These are phyloP conservation scores for Drosophila subquinaria DNA, from an alignment of 2,888 invertebrate species.

Conservation along the genomic window DNA sequence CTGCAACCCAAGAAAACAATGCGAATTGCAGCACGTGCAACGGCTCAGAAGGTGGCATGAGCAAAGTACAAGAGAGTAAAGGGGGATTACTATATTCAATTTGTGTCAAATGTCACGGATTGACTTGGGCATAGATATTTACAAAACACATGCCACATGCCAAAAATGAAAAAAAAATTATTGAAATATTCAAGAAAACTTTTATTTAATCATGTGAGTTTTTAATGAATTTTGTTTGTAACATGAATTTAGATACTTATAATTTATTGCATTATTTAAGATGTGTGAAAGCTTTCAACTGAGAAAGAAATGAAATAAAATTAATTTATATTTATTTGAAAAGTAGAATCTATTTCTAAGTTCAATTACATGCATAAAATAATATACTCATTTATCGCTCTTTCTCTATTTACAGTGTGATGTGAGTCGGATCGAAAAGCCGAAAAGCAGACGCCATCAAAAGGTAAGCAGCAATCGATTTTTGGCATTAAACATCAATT, in stretches of 20 bases:
- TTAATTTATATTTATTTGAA: neutral
- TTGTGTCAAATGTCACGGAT: conserved; percentile 7
- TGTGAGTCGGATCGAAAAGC: conserved; percentile 64
- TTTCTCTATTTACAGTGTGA: conserved; percentile 48
- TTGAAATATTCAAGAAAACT: neutral
- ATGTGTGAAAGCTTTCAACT: too few relatives aligned
- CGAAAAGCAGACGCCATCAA: conserved; percentile 43
- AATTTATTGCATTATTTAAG: too few relatives aligned
- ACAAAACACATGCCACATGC: neutral
- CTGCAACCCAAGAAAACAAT: conserved; percentile 3
- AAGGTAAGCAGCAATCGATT: conserved; percentile 67
- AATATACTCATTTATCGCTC: conserved; percentile 43
- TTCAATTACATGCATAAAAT: conserved; percentile 57
- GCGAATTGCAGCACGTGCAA: conserved; percentile 27
- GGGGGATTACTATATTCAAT: neutral
- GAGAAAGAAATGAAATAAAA: too few relatives aligned
- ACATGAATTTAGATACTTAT: too few relatives aligned
- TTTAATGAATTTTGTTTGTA: neutral
- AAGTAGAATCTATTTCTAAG: neutral
- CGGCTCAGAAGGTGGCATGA: neutral
- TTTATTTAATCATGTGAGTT: neutral
- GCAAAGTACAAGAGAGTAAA: neutral
- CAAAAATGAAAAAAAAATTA: neutral
- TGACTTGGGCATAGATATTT: neutral
- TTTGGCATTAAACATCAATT: conserved; percentile 66